Evolutionary conservation across 2,888 invertebrate genomes (phyloP), one percentile per base, ranked within the genome.

Genomic region (Drosophila eohydei): DNA sequence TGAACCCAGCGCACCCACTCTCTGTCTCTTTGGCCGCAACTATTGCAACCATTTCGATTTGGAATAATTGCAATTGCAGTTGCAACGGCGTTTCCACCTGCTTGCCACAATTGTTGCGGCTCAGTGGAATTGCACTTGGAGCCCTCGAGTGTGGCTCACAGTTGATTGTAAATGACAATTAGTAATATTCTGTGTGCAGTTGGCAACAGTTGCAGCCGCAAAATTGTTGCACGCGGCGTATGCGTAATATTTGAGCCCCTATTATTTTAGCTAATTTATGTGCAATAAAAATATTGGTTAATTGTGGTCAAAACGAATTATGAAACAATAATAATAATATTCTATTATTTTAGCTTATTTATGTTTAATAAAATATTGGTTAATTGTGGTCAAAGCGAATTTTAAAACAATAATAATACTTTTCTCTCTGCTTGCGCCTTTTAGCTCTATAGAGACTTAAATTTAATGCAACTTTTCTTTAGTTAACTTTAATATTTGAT

Each of bases 31-130:
- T 44, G 2, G 14, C 34, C 34, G 52, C 64, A 40, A 52, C 51
- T 41, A 51, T 67, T 80, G 52, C 64, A 40, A 52, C 51, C 44
- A 51, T 67, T 80, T 55, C 61, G 30, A 71, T 89, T 74, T 78
- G 76, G 72, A 59, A 78, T 78, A 78, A 78, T 78, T 81, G 50
- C 84, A 71, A 70, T 77, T 77, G 78, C 70, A 61, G 40, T 62
- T 81, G 66, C 78, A 60, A 43, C 40, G 43, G 56, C 56, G 21
- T n/a, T 21, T 21, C 38, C 38, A 40, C 50, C 40, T 30, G 70
- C 59, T 44, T 28, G 63, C 65, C 73, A 46, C 69, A 57, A 41
- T 34, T 38, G 69, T 48, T 57, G 65, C 48, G 54, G 56, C 65
- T 54, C 46, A 21, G 58, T 59, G 75, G 71, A 57, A 59, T 56